Percentiles rank a stretch among this genome's conserved stretches.
Conservation (phyloP, 2,113 vertebrate genomes). For the Eublepharis macularius region DNA sequence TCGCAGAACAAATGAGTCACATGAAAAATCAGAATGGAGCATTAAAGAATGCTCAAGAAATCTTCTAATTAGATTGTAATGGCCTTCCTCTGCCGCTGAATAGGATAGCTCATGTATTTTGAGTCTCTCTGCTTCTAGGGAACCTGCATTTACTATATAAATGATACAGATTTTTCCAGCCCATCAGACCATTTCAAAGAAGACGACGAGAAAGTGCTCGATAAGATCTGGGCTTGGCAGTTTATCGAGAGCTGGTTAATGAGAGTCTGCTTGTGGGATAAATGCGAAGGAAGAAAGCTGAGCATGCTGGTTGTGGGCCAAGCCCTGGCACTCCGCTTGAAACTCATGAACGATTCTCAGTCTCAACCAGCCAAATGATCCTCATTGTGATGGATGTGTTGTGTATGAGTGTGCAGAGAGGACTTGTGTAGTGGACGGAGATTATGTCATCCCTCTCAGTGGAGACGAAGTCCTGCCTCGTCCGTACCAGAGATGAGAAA, state of each 20-base stretch:
- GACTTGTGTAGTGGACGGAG: too few relatives aligned
- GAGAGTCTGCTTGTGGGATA: slow-evolving; percentile 31
- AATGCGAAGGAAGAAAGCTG: background rate
- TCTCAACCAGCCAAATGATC: background rate
- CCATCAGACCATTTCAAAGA: slow-evolving; percentile 48
- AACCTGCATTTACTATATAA: slow-evolving; percentile 32
- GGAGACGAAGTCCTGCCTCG: too few relatives aligned
- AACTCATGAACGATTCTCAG: background rate
- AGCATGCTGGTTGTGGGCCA: rapidly evolving
- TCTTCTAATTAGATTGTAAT: slow-evolving; percentile 44
- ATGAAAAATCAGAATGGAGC: slow-evolving; percentile 1
- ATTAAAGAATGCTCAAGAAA: slow-evolving; percentile 25
- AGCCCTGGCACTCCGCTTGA: rapidly evolving
- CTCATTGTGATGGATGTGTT: background rate
- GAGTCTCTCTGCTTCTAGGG: slow-evolving; percentile 29
- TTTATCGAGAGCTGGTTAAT: slow-evolving; percentile 43
- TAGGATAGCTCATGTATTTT: slow-evolving; percentile 32
- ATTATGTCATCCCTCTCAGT: too few relatives aligned
- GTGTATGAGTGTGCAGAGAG: rapidly evolving
- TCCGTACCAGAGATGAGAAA: too few relatives aligned
- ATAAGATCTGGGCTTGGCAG: slow-evolving; percentile 28
- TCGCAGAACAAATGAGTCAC: background rate
- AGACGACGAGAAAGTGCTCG: slow-evolving; percentile 43
- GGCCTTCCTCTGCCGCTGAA: slow-evolving; percentile 45
- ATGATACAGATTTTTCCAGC: slow-evolving; percentile 56